phyloP scores from a whole-genome alignment of 2,113 vertebrate genomes.

The Proteles cristata region DNA sequence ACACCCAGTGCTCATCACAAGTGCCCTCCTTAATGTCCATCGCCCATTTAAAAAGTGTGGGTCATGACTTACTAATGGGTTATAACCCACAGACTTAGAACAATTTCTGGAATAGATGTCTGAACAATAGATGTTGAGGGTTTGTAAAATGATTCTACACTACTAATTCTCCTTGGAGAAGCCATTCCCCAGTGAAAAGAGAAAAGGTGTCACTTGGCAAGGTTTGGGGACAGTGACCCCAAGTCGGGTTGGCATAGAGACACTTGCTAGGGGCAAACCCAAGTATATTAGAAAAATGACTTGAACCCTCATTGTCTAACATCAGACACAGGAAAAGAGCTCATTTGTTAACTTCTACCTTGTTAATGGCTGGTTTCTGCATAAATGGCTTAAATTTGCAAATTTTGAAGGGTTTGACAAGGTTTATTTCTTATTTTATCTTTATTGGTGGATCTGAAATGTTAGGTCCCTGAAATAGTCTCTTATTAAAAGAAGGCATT shows the following conservation, averaged over 20 bases:
- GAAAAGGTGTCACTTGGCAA: not conserved
- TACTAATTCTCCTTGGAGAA: not conserved
- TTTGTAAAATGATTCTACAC: not conserved
- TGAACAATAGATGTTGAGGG: not conserved
- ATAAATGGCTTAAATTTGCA: not conserved
- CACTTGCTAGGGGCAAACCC: not conserved
- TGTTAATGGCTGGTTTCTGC: not conserved
- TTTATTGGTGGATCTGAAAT: not conserved
- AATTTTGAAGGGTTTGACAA: not conserved
- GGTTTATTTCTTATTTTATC: not conserved
- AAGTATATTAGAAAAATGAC: not conserved
- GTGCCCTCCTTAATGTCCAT: too few relatives aligned
- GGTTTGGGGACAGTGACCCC: not conserved
- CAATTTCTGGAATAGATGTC: not conserved
- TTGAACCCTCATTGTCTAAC: not conserved
- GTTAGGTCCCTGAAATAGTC: not conserved
- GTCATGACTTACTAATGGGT: not conserved
- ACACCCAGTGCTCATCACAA: too few relatives aligned
- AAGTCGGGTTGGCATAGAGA: not conserved
- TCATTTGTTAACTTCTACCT: not conserved
- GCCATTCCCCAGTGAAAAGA: not conserved
- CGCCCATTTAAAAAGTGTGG: not conserved
- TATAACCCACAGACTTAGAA: not conserved
- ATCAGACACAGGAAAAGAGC: not conserved
- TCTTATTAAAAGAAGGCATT: not conserved